These are phyloP conservation scores for Avahi laniger DNA, from an alignment of 2,797 vertebrate genomes.

Conservation along the genomic window DNA sequence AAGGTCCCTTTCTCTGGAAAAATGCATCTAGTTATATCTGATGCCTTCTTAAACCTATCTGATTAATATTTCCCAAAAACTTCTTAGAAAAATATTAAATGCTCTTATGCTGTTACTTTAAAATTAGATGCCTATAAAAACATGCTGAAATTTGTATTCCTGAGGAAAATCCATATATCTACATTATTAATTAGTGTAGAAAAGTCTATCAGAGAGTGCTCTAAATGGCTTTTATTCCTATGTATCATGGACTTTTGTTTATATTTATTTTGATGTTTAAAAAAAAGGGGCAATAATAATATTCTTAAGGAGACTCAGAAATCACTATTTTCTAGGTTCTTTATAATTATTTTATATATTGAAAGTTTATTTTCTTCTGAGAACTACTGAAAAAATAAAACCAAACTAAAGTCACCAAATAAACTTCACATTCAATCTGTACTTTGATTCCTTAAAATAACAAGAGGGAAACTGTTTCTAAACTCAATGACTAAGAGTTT, in stretches of 20 bases:
- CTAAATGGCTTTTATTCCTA: neutral
- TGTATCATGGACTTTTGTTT: neutral
- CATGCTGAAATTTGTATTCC: neutral
- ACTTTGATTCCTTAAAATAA: neutral
- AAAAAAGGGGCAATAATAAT: neutral
- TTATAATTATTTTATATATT: neutral
- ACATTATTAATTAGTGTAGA: neutral
- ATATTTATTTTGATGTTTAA: slow-evolving; percentile 1
- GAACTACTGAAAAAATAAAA: neutral
- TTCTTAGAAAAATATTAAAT: neutral
- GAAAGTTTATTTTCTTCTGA: neutral
- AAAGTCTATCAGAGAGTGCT: neutral
- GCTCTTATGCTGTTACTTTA: neutral
- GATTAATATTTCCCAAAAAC: neutral
- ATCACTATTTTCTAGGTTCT: neutral
- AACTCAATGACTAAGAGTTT: neutral
- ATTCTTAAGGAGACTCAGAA: neutral
- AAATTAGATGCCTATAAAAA: neutral
- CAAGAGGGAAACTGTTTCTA: neutral
- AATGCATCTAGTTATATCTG: neutral
- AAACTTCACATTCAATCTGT: neutral
- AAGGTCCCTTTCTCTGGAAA: neutral
- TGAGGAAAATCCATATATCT: neutral
- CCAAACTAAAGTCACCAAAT: neutral
- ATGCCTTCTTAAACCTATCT: neutral